Evolutionary conservation across 2,797 vertebrate genomes (phyloP).

Genomic region (Microtus obscurus): DNA sequence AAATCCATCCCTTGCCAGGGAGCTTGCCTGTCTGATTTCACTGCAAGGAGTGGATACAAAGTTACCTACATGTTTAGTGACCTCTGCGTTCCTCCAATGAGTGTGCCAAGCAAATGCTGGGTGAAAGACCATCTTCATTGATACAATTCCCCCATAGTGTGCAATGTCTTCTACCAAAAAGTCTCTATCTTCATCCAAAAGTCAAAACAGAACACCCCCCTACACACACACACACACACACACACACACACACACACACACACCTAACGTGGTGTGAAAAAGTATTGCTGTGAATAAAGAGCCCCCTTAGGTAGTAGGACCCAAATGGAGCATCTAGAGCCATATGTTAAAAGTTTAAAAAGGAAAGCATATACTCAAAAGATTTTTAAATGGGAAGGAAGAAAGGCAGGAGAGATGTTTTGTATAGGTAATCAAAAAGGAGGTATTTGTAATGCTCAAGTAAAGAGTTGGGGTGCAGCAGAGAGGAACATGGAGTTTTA

Average conservation of each 20-base stretch:
- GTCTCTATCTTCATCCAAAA: not conserved
- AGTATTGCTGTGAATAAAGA: not conserved
- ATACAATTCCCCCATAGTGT: not conserved
- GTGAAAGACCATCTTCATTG: not conserved
- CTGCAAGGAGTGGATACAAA: not conserved
- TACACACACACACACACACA: not conserved
- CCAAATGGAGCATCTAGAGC: not conserved
- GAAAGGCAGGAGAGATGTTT: not conserved
- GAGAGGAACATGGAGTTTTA: not conserved
- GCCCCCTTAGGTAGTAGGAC: not conserved
- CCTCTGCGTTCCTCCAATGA: not conserved
- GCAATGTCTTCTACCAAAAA: not conserved
- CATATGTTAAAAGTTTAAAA: not conserved
- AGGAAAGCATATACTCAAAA: not conserved
- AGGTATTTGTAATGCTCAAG: not conserved
- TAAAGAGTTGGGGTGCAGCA: not conserved
- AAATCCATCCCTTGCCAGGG: not conserved
- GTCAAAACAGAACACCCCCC: not conserved
- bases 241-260: not conserved
- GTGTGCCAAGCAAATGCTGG: not conserved
- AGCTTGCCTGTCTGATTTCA: slow-evolving; percentile 38
- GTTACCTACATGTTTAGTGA: not conserved
- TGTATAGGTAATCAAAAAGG: not conserved
- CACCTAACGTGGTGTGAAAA: not conserved
- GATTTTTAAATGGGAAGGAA: not conserved